These are phyloP conservation scores for Tenualosa thibaudeaui DNA, from an alignment of 2,797 vertebrate genomes.

Conservation along the genomic window DNA sequence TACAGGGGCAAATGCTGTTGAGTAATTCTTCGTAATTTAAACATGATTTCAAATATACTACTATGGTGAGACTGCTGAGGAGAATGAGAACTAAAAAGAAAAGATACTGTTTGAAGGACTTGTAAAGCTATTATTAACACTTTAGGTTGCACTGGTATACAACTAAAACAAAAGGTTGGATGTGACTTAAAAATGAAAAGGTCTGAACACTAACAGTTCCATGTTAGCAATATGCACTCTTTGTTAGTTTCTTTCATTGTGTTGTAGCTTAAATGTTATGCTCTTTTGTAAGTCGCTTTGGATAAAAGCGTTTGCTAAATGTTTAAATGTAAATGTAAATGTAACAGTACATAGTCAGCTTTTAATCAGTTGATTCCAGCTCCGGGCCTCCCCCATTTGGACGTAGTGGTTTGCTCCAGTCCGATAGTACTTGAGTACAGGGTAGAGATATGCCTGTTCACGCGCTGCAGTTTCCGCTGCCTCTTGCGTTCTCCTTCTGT, in stretches of 20 bases:
- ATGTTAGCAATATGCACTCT: too few species aligned
- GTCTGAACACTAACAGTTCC: background rate
- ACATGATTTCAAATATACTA: background rate
- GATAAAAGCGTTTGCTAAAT: too few species aligned
- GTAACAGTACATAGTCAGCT: background rate
- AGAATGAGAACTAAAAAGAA: background rate
- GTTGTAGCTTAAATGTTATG: too few species aligned
- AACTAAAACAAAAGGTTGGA: background rate
- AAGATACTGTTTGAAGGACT: too few species aligned
- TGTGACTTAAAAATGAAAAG: background rate
- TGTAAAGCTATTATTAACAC: too few species aligned
- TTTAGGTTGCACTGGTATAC: background rate
- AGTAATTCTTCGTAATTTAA: background rate
- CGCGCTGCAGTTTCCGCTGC: conserved; percentile 32
- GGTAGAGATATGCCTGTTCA: conserved; percentile 26
- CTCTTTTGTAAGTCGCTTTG: too few species aligned
- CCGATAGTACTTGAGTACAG: conserved; percentile 33
- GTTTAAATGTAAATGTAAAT: too few species aligned
- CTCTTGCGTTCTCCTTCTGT: conserved; percentile 18
- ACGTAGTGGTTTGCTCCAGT: conserved; percentile 49
- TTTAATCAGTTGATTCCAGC: background rate
- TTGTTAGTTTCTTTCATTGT: too few species aligned
- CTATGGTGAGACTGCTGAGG: background rate
- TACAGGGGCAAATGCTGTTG: background rate
- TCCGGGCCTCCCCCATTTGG: conserved; percentile 28